Evolutionary conservation across 2,113 vertebrate genomes (phyloP), one percentile per base, ranked within the genome.

Genomic region (Castor canadensis): DNA sequence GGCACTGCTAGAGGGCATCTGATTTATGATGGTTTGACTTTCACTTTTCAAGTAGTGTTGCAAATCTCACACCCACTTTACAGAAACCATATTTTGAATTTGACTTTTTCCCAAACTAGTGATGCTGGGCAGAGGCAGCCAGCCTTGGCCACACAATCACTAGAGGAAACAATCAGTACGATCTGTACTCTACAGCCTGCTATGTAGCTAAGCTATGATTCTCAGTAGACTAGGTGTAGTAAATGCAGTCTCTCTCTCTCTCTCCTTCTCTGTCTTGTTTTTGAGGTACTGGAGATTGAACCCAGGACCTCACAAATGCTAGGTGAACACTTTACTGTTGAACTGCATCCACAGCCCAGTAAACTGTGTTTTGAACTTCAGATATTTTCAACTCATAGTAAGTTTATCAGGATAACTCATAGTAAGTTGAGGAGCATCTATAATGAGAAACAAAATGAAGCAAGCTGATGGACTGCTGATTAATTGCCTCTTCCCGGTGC

Each of bases 381-480:
- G n/a, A 45, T 58, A 69, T 80, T 81, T 71, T n/a, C 47, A 67
- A 15, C 12, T 80, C 13, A 45, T 5, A n/a, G 10, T 81, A 28
- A 28, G 12, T 19, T 71, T 45, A 58, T 47, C 10, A 30, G 66
- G 13, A 60, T 72, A 60, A 38, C 16, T 15, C 32, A 35, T n/a
- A 28, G 32, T 17, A 38, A 45, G 38, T n/a, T n/a, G 43, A 72
- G 54, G 40, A 47, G 24, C 54, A 82, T n/a, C 16, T 24, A 17
- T 35, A 49, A 76, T 84, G 15, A 87, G 64, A 87, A 95, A 83
- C 11, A 77, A 77, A 67, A 69, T 64, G 10, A 95, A 95, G 84
- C 28, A 47, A 75, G 26, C 52, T 85, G 40, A 54, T 30, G 3
- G 16, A 15, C 15, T 49, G 22, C 16, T 85, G 13, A 13, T 66